Percentiles rank a stretch among this genome's conserved stretches.
These are phyloP conservation scores for Microplitis demolitor DNA, from an alignment of 1,140 invertebrate species.

Conservation along the genomic window DNA sequence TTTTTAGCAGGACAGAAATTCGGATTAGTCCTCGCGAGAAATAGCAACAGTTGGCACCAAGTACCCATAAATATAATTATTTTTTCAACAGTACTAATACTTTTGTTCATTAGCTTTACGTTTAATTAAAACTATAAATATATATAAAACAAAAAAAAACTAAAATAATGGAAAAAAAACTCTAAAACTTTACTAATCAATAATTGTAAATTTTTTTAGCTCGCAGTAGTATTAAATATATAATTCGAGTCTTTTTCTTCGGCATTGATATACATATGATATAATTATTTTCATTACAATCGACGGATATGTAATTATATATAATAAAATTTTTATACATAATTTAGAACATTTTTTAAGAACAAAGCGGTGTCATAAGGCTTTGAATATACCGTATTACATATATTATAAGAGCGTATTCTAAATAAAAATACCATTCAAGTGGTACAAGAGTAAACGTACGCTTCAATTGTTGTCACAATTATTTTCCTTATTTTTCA, in stretches of 20 bases:
- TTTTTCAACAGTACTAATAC: no score
- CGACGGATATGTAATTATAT: constrained; percentile 37
- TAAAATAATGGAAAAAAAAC: constrained; percentile 18
- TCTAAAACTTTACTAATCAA: neutral
- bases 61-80: no score
- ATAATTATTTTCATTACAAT: constrained; percentile 16
- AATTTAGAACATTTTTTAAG: no score
- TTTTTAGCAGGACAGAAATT: no score
- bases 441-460: no score
- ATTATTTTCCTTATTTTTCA: no score
- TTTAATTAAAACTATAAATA: neutral
- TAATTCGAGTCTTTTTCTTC: constrained; percentile 31
- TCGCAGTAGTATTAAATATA: constrained; percentile 45
- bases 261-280: no score
- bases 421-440: no score
- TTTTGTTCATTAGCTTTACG: neutral
- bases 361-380: neutral
- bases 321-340: constrained; percentile 19
- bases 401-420: no score
- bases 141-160: neutral
- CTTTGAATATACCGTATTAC: neutral
- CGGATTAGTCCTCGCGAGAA: no score
- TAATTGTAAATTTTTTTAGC: constrained; percentile 17
- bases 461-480: no score
- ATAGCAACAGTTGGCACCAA: no score